Base-by-base conservation (phyloP, 2,888 invertebrate genomes). In the Drosophila borealis region DNA sequence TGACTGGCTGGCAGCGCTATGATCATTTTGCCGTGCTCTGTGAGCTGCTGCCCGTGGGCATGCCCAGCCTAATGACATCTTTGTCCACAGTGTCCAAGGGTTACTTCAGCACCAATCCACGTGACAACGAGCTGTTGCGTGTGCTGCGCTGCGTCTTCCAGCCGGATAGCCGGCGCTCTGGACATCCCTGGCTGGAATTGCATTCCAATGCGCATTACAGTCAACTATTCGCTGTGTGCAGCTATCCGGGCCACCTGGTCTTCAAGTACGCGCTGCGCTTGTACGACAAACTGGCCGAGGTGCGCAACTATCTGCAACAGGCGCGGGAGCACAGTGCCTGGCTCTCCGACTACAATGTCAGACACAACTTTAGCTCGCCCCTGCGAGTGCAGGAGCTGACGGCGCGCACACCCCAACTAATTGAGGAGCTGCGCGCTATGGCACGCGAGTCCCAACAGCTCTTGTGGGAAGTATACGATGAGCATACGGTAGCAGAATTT, bases 11-110 rank as follows among this genome's bases (percentile, higher is more conserved):
- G 92, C 91, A 91, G 80, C 91, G 94, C 14, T 96, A 95, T 84
- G 95, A 96, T 88, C 95, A 96, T 89, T 95, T 95, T 90, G 94
- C 95, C 1, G 94, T 94, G 8, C 92, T 96, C 5, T 95, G 95
- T 80, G 96, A 96, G 89, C 90, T 95, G 14, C 91, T 96, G 45
- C 95, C 95, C 0, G 94, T 94, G 11, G 93, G 94, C 1, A 92
- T 95, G 57, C 96, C 96, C 8, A 95, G 95, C 2, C 89, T 96
- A 65, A 95, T 95, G 21, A 92, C 95, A 1, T 93, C 93, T 21
- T 89, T 95, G 36, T 91, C 94, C n/a, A 94, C 94, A 0, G 93
- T 93, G 0, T 93, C 94, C 2, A 93, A 94, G 73, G 95, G 95
- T 4, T 94, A 93, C 85, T 94, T 95, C 83, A 94, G 94, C 85